Evolutionary conservation across 2,888 invertebrate genomes (phyloP), one percentile per base, ranked within the genome.

Genomic region (Clostera curtula): DNA sequence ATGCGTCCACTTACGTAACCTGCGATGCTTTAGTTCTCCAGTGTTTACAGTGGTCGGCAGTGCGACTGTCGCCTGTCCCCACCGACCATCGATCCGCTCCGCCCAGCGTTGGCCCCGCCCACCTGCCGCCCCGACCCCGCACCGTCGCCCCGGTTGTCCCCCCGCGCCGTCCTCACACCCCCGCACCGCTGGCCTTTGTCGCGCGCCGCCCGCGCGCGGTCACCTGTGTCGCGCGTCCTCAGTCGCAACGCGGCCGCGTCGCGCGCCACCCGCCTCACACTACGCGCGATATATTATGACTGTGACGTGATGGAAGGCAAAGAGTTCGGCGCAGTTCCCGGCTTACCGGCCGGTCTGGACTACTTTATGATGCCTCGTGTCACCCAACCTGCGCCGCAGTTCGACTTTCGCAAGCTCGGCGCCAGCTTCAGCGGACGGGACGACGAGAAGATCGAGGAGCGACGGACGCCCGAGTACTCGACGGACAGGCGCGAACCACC

Each of bases 351-450:
- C 49, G 82, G 82, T 31, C 49, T 85, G 61, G 83, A 84, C 72
- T 84, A 84, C 56, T 84, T 84, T 51, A 79, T 84, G 77, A 76
- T 84, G 82, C 84, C 71, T 58, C 86, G 88, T 11, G 90, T 93
- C 26, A 84, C 91, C 39, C 92, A 92, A 59, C 93, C 90, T 53
- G 91, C 94, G 89, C 94, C 94, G 51, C 94, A 95, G 24, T 94
- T 94, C 68, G 95, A 95, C 76, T 95, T 92, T 62, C 87, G 93
- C 30, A 92, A 92, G 62, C 80, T 92, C 29, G 89, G 90, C 34
- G 87, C 89, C 43, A 87, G 88, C 36, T 85, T 89, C 55, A 87
- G 87, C 43, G 76, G 86, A 18, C 86, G 86, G 10, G 74, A 83
- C 51, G 79, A 83, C 22, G 73, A 75, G 43, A 68, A 71, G 52